These are phyloP conservation scores for Erythrolamprus reginae DNA, from an alignment of 2,113 vertebrate species.

Conservation along the genomic window DNA sequence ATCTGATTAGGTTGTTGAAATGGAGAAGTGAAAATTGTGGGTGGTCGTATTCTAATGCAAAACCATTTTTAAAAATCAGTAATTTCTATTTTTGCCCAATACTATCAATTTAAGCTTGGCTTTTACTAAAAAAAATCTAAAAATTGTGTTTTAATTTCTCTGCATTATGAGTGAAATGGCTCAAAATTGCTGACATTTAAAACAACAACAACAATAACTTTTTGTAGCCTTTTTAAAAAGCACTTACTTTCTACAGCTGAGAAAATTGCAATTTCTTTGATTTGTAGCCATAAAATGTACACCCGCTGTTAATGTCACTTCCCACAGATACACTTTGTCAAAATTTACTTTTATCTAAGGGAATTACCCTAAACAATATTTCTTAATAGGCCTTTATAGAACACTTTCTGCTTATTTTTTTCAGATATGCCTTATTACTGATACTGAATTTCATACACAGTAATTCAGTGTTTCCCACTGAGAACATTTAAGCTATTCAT, in stretches of 20 bases:
- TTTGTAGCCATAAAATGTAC: conserved; percentile 2
- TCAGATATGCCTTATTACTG: conserved; percentile 13
- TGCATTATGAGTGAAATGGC: background rate
- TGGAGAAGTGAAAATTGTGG: background rate
- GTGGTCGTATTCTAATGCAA: background rate
- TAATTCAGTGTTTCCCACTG: conserved; percentile 42
- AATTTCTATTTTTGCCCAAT: background rate
- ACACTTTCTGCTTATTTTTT: conserved; percentile 34
- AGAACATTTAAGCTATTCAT: conserved; percentile 52
- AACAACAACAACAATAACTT: background rate
- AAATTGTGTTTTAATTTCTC: background rate
- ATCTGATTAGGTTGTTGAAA: background rate
- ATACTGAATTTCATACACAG: conserved; percentile 44
- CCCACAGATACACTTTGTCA: conserved; percentile 17
- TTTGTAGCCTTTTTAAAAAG: background rate
- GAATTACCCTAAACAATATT: conserved; percentile 3
- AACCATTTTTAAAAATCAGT: background rate
- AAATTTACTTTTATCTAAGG: conserved; percentile 24
- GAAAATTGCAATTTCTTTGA: conserved; percentile 1
- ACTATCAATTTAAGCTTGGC: background rate
- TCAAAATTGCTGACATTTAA: background rate
- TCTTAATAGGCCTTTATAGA: conserved; percentile 21
- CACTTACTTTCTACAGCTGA: background rate
- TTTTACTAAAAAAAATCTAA: background rate
- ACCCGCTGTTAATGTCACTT: conserved; percentile 7